These are phyloP conservation scores for Cosmopolites sordidus DNA, from an alignment of 2,888 invertebrate genomes.

Conservation along the genomic window DNA sequence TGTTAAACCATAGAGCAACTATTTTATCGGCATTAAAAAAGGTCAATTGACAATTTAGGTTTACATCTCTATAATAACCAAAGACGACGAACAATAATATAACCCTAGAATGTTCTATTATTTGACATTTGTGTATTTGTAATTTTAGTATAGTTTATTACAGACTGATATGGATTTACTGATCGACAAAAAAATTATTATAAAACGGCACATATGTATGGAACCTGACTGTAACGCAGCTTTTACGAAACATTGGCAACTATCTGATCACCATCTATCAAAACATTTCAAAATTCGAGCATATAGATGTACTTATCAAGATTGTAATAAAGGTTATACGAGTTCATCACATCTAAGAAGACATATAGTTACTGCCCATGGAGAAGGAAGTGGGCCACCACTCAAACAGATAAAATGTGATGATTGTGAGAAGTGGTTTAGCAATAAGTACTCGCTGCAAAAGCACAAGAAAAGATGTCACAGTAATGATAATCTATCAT, in stretches of 20 bases:
- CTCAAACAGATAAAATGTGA: constrained; percentile 29
- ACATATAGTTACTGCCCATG: constrained; percentile 33
- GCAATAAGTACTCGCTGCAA: constrained; percentile 37
- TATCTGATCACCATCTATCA: constrained; percentile 15
- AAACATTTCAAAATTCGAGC: constrained; percentile 28
- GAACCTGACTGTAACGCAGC: constrained; percentile 10
- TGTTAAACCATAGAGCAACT: no score
- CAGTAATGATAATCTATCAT: constrained; percentile 25
- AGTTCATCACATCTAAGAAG: constrained; percentile 36
- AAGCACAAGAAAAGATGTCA: constrained; percentile 36
- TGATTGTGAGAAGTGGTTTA: constrained; percentile 32
- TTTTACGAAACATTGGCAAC: constrained; percentile 11
- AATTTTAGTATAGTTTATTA: no score
- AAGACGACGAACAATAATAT: no score
- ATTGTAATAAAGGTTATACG: constrained; percentile 36
- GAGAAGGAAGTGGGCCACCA: constrained; percentile 2
- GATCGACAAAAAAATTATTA: no score
- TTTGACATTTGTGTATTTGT: no score
- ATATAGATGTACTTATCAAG: constrained; percentile 32
- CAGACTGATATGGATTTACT: no score
- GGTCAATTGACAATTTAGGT: no score
- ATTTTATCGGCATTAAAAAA: no score
- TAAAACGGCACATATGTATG: not conserved
- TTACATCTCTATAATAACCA: no score
- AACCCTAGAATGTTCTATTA: no score